Evolutionary conservation across 2,797 vertebrate species (phyloP).

Genomic region (Scolopax rusticola): DNA sequence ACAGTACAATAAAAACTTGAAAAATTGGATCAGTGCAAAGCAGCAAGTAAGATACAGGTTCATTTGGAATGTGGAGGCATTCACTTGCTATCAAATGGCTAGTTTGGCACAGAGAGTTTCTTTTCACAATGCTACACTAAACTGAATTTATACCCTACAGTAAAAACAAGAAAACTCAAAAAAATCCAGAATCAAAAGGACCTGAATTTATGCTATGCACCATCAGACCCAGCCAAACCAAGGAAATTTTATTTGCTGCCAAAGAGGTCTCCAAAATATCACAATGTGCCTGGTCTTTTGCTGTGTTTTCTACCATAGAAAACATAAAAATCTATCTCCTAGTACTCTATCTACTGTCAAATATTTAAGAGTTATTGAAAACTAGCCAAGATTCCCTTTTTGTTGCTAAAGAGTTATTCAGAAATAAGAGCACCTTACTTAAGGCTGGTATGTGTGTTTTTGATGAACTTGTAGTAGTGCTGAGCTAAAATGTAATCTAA

Average conservation of each 20-base stretch:
- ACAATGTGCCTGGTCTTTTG: conserved; percentile 80
- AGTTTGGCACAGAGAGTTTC: conserved; percentile 44
- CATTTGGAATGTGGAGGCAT: conserved; percentile 86
- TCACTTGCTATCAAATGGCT: conserved; percentile 68
- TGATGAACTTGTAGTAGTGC: neutral
- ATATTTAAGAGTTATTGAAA: neutral
- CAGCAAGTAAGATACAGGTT: conserved; percentile 78
- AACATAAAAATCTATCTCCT: neutral
- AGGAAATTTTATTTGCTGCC: neutral
- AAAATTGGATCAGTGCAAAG: conserved; percentile 77
- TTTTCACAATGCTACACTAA: conserved; percentile 77
- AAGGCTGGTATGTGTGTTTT: neutral
- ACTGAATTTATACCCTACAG: conserved; percentile 52
- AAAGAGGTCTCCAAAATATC: conserved; percentile 47
- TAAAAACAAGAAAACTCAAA: neutral
- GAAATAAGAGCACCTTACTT: neutral
- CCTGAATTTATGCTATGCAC: conserved; percentile 6
- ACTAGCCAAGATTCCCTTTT: conserved; percentile 8
- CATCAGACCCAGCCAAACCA: conserved; percentile 17
- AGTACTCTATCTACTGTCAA: neutral
- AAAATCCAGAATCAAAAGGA: conserved; percentile 34
- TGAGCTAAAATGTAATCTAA: neutral
- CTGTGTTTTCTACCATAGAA: conserved; percentile 46
- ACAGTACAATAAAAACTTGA: conserved; percentile 73
- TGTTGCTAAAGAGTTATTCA: neutral